Conservation (phyloP, 30 jellyfish, hydroid and myxozoan species). For the Aurelia aurita complex sp. Pacific region DNA sequence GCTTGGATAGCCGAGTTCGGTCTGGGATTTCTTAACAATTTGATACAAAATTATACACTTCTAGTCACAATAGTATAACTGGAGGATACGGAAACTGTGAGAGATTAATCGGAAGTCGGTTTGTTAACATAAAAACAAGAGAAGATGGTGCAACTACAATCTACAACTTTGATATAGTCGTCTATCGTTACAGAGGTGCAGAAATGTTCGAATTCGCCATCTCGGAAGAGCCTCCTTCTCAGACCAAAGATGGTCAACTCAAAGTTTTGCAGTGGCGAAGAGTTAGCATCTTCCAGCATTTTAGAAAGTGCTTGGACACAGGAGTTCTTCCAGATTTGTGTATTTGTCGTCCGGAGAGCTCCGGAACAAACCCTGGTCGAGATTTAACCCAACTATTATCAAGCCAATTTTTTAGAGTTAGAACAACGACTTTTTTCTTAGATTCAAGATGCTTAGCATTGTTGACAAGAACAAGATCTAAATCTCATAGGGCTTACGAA, state of each 20-base stretch:
- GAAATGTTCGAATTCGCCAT: conserved; percentile 94
- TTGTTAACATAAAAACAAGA: conserved; percentile 67
- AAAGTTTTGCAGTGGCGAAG: conserved; percentile 89
- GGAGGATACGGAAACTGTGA: conserved; percentile 97
- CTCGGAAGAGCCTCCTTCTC: conserved; percentile 6
- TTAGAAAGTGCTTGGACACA: conserved; percentile 80
- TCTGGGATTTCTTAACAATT: conserved; percentile 81
- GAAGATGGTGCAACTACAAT: conserved; percentile 19
- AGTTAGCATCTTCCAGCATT: conserved; percentile 94
- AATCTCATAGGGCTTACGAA: conserved; percentile 75
- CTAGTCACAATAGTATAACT: neutral
- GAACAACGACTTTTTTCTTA: conserved; percentile 46
- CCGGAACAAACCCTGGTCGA: conserved; percentile 88
- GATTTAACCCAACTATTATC: conserved; percentile 82
- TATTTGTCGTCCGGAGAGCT: conserved; percentile 89
- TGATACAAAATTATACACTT: conserved; percentile 30
- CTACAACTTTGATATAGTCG: conserved; percentile 75
- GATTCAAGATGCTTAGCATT: conserved; percentile 91
- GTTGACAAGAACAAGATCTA: conserved; percentile 72
- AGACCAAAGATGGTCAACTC: conserved; percentile 11
- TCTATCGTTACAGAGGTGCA: conserved; percentile 83
- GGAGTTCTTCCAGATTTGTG: conserved; percentile 83
- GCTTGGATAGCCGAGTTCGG: conserved; percentile 98
- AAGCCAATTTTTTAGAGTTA: conserved; percentile 44
- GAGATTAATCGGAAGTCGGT: conserved; percentile 84